Conservation (phyloP, 2,797 vertebrate genomes). For the Phoebastria nigripes region DNA sequence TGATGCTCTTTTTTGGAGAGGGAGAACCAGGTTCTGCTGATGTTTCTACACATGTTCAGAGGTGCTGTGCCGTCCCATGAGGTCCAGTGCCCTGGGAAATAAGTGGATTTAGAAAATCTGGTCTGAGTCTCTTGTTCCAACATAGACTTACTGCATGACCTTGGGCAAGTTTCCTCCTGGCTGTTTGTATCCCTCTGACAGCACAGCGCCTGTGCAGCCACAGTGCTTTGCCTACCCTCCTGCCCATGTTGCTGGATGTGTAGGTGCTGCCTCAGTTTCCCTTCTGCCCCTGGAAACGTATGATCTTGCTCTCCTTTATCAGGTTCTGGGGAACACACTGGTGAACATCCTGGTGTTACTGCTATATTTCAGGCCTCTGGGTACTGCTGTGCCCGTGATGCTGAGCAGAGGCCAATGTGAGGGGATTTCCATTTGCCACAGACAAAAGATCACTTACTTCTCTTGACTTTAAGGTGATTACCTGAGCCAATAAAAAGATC, state of each 20-base stretch:
- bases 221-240: neutral
- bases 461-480: neutral
- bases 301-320: neutral
- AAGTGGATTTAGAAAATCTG: neutral
- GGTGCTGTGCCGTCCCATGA: neutral
- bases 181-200: neutral
- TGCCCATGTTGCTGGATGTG: neutral
- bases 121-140: neutral
- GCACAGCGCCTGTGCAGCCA: neutral
- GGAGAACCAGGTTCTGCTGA: neutral
- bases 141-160: neutral
- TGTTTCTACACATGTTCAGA: neutral
- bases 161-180: neutral
- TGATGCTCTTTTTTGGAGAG: neutral
- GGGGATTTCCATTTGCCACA: constrained; percentile 54
- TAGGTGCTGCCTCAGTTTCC: neutral
- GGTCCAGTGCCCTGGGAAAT: neutral
- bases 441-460: neutral
- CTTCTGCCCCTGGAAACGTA: neutral
- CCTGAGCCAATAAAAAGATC: neutral
- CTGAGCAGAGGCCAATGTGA: neutral
- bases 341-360: neutral
- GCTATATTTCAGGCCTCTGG: neutral
- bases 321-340: neutral
- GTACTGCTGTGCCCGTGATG: neutral